Base-by-base conservation (phyloP, 2,797 vertebrate genomes). In the Threskiornis aethiopicus region DNA sequence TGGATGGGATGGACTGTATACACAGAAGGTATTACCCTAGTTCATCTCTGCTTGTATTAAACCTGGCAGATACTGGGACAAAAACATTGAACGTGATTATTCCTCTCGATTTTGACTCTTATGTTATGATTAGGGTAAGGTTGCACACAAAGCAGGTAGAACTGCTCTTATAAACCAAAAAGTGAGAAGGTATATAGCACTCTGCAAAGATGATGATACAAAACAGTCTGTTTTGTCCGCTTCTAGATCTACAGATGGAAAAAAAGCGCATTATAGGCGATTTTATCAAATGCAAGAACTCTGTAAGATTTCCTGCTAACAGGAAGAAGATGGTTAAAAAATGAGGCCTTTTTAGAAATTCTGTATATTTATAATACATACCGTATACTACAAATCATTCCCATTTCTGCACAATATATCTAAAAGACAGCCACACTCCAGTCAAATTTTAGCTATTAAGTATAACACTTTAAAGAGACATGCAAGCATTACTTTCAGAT, bases 231-330 rank as follows among this genome's bases (percentile, higher is more conserved):
- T 71, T 87, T 79, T 77, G 15, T 61, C 29, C 42, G 54, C 9
- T 51, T 11, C 16, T 57, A 39, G 22, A 26, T 39, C 6, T 58
- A 8, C 3, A 0, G 16, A 10, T 7, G 4, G 7, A 0, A 0
- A 6, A 13, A 16, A 31, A 3, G 18, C 11, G 1, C 7, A 10
- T 49, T 37, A 6, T 5, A 81, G 26, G 17, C 62, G 49, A 76
- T 39, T 81, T 90, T 51, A 55, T 82, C 21, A 64, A 76, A 55
- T 61, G 11, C 4, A 44, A 78, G 65, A 44, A 13, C 7, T 71
- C 49, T 33, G 20, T 46, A 59, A 58, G 7, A 33, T 75, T 82
- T 93, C 13, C 47, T 64, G 16, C 35, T 44, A 46, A 52, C 12
- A 73, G 41, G 25, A 78, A 61, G 28, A 62, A 37, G 16, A 10